phyloP scores from a whole-genome alignment of 2,113 vertebrate species.

The Gracilinanus agilis region DNA sequence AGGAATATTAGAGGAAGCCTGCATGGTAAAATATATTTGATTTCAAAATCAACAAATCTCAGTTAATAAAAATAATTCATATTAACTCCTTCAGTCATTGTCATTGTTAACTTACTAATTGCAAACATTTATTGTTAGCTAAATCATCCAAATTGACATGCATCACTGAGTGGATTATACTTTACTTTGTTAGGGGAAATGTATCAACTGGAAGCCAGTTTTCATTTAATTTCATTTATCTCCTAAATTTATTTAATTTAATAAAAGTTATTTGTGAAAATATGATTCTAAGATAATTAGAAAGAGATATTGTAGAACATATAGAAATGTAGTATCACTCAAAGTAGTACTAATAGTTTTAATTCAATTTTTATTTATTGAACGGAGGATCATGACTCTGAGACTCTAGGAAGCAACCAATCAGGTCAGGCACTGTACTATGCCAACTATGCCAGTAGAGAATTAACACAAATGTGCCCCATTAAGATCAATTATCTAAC shows the following conservation, averaged over 20 bases:
- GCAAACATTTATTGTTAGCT: background rate
- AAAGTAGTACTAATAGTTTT: too few species aligned
- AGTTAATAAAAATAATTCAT: background rate
- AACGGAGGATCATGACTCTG: too few species aligned
- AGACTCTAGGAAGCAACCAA: too few species aligned
- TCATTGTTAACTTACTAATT: background rate
- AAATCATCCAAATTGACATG: background rate
- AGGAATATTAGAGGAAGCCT: background rate
- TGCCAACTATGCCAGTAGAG: too few species aligned
- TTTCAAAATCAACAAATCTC: background rate
- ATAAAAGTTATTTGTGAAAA: background rate
- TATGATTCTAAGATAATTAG: too few species aligned
- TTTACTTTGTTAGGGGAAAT: background rate
- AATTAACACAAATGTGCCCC: too few species aligned
- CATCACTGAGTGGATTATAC: background rate
- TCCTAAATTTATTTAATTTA: background rate
- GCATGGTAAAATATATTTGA: background rate
- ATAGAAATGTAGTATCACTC: too few species aligned
- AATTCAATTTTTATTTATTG: too few species aligned
- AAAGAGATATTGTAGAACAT: too few species aligned
- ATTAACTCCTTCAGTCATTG: background rate
- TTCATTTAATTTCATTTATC: conserved; percentile 24
- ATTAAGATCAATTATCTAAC: too few species aligned
- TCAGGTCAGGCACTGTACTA: too few species aligned
- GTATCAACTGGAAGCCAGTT: background rate